These are phyloP conservation scores for Myripristis murdjan DNA, from an alignment of 2,797 vertebrate species.

Conservation along the genomic window DNA sequence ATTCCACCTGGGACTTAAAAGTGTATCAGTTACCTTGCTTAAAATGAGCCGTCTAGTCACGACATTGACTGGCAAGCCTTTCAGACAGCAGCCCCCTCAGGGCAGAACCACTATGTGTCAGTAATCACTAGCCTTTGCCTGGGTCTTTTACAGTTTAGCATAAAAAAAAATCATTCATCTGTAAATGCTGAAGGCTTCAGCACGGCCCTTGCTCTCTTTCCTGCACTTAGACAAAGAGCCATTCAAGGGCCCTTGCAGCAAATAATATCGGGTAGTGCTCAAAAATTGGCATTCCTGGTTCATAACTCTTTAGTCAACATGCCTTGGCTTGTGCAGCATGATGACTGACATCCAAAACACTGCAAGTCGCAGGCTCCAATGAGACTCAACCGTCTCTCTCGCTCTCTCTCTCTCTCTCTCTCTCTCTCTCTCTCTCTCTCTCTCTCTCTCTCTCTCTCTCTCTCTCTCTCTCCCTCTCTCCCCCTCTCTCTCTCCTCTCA, in stretches of 20 bases:
- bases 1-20: constrained; percentile 54
- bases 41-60: constrained; percentile 63
- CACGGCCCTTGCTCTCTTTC: constrained; percentile 52
- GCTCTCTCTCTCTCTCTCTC: constrained; percentile 29
- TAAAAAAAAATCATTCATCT: constrained; percentile 64
- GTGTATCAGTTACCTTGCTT: constrained; percentile 68
- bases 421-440: constrained; percentile 31
- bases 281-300: constrained; percentile 80
- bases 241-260: constrained; percentile 75
- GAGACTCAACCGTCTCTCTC: constrained; percentile 46
- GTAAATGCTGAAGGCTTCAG: constrained; percentile 63
- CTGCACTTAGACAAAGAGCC: constrained; percentile 75
- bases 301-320: constrained; percentile 79
- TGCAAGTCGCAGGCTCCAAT: constrained; percentile 53
- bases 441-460: constrained; percentile 25
- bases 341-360: constrained; percentile 80
- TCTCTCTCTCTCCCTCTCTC: constrained; percentile 16
- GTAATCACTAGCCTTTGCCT: constrained; percentile 46
- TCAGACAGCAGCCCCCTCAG: constrained; percentile 51
- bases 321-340: constrained; percentile 77
- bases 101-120: constrained; percentile 55
- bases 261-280: constrained; percentile 80
- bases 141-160: constrained; percentile 71
- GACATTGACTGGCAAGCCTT: constrained; percentile 61
- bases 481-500: constrained; percentile 27